Evolutionary conservation across 2,888 invertebrate species (phyloP), one percentile per base, ranked within the genome.

Genomic region (Agrochola lota): DNA sequence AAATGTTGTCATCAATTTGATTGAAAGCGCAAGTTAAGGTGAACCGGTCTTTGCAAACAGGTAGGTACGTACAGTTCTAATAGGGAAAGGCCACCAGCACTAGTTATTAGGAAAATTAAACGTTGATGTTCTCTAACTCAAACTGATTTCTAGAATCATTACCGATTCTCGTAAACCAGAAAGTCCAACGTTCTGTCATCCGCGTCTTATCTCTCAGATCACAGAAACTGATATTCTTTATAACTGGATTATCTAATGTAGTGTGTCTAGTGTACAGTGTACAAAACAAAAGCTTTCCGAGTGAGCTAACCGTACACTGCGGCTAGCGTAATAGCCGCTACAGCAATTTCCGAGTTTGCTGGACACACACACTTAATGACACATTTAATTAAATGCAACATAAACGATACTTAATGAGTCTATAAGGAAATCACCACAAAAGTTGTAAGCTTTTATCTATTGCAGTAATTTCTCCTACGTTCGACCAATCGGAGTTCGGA

Each of bases 381-480:
- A 63, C 40, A 75, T 75, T 70, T 75, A 85, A 81, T 83, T 83
- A 83, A 80, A 66, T 81, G 30, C 46, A 72, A 43, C 71, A 59
- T 57, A 76, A 80, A 52, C 68, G 57, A 35, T 49, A 71, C 68
- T 74, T 63, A 74, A 83, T 78, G 72, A 75, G 26, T 26, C 49
- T 46, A 86, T 86, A 77, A 85, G 84, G 81, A 85, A 86, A 85
- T 77, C 73, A 77, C 75, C 74, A 75, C 78, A 74, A 70, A 82
- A 80, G 80, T 85, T 84, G 83, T 82, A 80, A 87, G 84, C 77
- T 88, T 74, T 86, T 87, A 90, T 89, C 85, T 85, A 80, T 85
- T 77, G 78, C 77, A 69, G 83, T 85, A 90, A 90, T 93, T 92
- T 93, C 92, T 91, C 92, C 91, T 90, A 90, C 92, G 91, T 90